phyloP scores from a whole-genome alignment of 2,888 invertebrate genomes.

The Stictocephala bisonia region DNA sequence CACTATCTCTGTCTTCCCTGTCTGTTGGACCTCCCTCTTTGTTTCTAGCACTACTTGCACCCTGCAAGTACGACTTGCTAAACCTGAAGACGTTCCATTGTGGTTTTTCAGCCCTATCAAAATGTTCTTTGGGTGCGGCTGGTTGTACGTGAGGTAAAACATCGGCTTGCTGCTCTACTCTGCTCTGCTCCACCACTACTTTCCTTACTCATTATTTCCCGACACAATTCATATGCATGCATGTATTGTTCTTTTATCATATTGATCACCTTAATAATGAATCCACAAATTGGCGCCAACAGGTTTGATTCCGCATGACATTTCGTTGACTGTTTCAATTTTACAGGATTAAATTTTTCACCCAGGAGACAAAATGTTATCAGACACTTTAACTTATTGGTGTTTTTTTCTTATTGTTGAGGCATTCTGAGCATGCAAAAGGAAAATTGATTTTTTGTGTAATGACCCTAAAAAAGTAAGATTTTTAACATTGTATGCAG shows the following conservation, averaged over 20 bases:
- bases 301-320: constrained; percentile 4
- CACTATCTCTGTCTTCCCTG: constrained; percentile 37
- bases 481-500: no score
- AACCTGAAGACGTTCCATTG: constrained; percentile 50
- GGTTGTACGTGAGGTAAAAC: constrained; percentile 82
- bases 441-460: no score
- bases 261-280: background rate
- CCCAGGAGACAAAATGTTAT: no score
- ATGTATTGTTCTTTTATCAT: constrained; percentile 40
- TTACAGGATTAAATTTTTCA: no score
- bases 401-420: no score
- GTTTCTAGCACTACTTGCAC: constrained; percentile 49
- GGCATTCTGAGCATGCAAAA: no score
- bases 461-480: no score
- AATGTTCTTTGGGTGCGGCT: constrained; percentile 88
- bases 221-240: constrained; percentile 33
- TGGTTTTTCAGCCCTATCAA: constrained; percentile 80
- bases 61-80: constrained; percentile 48
- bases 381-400: no score
- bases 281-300: no score
- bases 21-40: constrained; percentile 31
- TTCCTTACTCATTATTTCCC: constrained; percentile 4
- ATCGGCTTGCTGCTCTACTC: constrained; percentile 28
- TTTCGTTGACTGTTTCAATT: no score
- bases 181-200: no score